Evolutionary conservation across 2,888 invertebrate genomes (phyloP), one percentile per base, ranked within the genome.

Genomic region (Stenichneumon culpator): DNA sequence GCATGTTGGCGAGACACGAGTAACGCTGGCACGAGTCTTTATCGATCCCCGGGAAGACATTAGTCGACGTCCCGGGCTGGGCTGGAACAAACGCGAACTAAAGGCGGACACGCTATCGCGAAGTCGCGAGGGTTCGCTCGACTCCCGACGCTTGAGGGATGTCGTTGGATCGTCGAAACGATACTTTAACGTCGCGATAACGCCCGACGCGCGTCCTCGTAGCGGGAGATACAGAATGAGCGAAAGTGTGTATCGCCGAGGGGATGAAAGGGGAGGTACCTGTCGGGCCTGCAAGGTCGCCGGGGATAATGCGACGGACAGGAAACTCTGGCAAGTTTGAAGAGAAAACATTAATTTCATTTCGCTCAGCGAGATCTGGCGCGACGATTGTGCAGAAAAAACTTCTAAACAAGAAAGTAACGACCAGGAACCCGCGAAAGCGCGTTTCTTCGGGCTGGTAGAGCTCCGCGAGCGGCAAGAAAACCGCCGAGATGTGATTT

Each of bases 21-120:
- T 36, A 73, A 65, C 39, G 73, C 39, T 63, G 44, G 79, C 79
- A 78, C 77, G 77, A 78, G 84, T 83, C 87, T 83, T 78, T 78
- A 88, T 90, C 88, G 89, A 89, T 88, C 85, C 88, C 83, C 69
- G 52, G 74, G 44, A 84, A 88, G 88, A 88, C 88, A 89, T 89
- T 89, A 88, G 87, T 86, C 89, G 87, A 87, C 83, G 87, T 86
- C 84, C 79, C 86, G 79, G 44, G 73, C 68, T 68, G 60, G 70
- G 77, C 82, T 86, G 79, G 67, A 87, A 86, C 89, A 88, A 88
- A 89, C 86, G 82, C 80, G 83, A 81, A 87, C 87, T 87, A 88
- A 88, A 83, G 86, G 86, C 86, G 83, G 80, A 79, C 84, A 87
- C 87, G 87, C 87, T 88, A 89, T 87, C 87, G 84, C 79, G 54